A percentile compares a stretch with the other conserved stretches of the same genome.
These are phyloP conservation scores for Capitulum mitella DNA, from an alignment of 2,888 invertebrate species.

Conservation along the genomic window DNA sequence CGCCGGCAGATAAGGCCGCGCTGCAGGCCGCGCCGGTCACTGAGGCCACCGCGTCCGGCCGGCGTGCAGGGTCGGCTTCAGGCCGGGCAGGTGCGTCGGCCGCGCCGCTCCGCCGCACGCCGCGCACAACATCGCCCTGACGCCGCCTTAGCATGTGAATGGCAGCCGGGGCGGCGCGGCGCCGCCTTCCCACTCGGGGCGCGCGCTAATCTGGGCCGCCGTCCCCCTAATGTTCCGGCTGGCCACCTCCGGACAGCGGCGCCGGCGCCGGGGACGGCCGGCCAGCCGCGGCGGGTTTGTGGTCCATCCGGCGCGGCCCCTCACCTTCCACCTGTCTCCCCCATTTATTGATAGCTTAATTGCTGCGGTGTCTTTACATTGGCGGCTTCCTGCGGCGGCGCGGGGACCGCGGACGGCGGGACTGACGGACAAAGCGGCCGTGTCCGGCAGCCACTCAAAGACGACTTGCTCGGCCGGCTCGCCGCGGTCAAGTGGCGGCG, in stretches of 20 bases:
- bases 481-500: too few relatives aligned
- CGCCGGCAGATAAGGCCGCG: background rate
- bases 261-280: background rate
- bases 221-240: conserved; percentile 1
- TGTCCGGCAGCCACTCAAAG: background rate
- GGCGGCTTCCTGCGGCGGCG: background rate
- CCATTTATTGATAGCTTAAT: conserved; percentile 5
- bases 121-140: background rate
- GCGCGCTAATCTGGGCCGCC: background rate
- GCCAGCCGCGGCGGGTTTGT: background rate
- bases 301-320: background rate
- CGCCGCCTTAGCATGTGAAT: conserved; percentile 15
- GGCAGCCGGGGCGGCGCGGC: background rate
- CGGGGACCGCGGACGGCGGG: background rate
- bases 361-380: background rate
- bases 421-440: background rate
- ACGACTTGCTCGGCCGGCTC: too few relatives aligned
- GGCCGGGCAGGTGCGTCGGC: background rate
- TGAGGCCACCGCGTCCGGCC: background rate
- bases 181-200: background rate
- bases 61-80: too few relatives aligned
- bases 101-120: background rate
- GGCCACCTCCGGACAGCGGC: background rate
- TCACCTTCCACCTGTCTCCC: background rate
- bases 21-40: background rate